Conservation (phyloP, 2,888 invertebrate genomes). For the Epinotia brunnichana region DNA sequence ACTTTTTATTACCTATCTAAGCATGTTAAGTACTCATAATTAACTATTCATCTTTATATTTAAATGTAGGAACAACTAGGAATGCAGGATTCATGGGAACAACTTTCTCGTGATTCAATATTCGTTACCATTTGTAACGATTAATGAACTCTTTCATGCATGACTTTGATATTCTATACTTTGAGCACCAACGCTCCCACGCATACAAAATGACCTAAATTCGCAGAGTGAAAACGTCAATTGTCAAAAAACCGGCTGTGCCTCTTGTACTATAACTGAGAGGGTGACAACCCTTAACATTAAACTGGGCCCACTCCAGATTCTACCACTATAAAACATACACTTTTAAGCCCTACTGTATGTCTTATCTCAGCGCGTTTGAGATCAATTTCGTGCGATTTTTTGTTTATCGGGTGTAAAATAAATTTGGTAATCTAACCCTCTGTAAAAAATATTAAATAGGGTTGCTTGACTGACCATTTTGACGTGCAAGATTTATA, state of each 20-base stretch:
- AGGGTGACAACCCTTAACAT: slow-evolving; percentile 60
- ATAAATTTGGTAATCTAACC: slow-evolving; percentile 15
- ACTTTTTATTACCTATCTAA: no score
- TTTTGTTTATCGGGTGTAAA: neutral
- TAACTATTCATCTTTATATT: no score
- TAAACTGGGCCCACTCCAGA: slow-evolving; percentile 61
- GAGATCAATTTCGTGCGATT: slow-evolving; percentile 14
- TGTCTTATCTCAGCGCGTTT: neutral
- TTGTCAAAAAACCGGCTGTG: slow-evolving; percentile 14
- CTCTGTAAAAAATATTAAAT: slow-evolving; percentile 37
- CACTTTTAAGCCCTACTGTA: neutral
- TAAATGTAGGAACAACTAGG: no score
- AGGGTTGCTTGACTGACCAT: slow-evolving; percentile 46
- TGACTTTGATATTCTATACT: neutral
- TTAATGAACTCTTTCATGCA: slow-evolving; percentile 1
- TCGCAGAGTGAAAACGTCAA: slow-evolving; percentile 30
- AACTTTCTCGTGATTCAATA: no score
- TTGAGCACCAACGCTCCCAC: slow-evolving; percentile 23
- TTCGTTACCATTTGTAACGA: neutral
- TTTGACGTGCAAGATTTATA: slow-evolving; percentile 58
- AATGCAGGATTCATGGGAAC: no score
- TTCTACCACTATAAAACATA: slow-evolving; percentile 20
- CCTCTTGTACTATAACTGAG: slow-evolving; percentile 51
- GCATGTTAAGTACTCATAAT: no score
- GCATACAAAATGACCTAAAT: slow-evolving; percentile 33